Evolutionary conservation across 2,888 invertebrate species (phyloP).

Genomic region (Euzophera pinguis): DNA sequence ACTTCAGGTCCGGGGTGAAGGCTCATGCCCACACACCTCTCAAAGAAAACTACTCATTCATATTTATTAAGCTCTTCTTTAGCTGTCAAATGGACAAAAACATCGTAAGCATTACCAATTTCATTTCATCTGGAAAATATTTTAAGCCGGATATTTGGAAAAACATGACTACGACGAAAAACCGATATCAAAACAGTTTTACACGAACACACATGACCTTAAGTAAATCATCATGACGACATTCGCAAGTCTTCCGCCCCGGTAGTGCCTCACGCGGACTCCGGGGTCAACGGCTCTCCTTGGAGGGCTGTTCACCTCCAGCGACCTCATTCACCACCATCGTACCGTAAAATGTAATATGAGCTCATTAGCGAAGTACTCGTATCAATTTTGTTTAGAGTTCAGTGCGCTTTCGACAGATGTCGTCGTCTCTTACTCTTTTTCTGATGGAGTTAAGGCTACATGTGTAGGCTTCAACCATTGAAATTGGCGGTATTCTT

Average conservation of each 20-base stretch:
- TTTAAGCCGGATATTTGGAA: too few relatives aligned
- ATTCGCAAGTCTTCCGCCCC: constrained; percentile 9
- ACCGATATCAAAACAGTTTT: not conserved
- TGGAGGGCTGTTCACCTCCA: constrained; percentile 73
- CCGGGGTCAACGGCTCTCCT: constrained; percentile 75
- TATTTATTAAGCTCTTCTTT: too few relatives aligned
- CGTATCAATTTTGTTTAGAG: constrained; percentile 11
- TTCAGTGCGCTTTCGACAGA: constrained; percentile 16
- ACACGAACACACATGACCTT: not conserved
- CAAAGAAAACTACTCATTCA: too few relatives aligned
- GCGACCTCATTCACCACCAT: constrained; percentile 54
- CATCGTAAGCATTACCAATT: too few relatives aligned
- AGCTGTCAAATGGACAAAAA: too few relatives aligned
- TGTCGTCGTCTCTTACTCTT: not conserved
- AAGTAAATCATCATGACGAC: constrained; percentile 11
- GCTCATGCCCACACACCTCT: too few relatives aligned
- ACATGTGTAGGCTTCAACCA: too few relatives aligned
- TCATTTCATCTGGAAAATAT: too few relatives aligned
- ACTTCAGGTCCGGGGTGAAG: too few relatives aligned
- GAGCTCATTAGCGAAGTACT: constrained; percentile 2
- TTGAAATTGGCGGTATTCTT: too few relatives aligned
- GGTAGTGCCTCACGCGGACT: constrained; percentile 43
- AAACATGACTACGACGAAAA: too few relatives aligned
- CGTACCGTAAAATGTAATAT: constrained; percentile 16
- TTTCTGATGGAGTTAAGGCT: too few relatives aligned